A percentile compares a stretch with the other conserved stretches of the same genome.
phyloP scores from a whole-genome alignment of 2,113 vertebrate genomes.

The Oreochromis tanganicae region DNA sequence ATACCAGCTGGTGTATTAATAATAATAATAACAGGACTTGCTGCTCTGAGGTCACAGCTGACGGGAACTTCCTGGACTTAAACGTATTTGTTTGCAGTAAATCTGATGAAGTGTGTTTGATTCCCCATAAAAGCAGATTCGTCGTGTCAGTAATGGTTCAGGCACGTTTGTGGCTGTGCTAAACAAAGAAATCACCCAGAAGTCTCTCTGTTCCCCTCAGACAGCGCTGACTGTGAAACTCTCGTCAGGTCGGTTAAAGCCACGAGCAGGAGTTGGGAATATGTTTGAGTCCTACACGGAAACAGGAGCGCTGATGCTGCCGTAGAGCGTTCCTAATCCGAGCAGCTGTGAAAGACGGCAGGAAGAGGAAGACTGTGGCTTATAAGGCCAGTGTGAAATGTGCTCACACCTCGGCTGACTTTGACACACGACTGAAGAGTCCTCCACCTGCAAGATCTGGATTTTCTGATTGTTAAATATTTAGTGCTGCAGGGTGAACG shows the following conservation, averaged over 20 bases:
- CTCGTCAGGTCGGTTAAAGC: neutral
- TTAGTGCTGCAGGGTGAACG: accelerated
- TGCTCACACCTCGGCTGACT: neutral
- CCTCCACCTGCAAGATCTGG: neutral
- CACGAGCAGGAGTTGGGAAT: neutral
- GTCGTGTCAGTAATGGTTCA: neutral
- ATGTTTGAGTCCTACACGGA: neutral
- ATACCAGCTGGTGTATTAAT: too few species aligned
- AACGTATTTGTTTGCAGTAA: neutral
- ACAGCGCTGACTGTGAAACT: neutral
- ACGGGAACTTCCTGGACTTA: neutral
- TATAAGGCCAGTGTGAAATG: neutral
- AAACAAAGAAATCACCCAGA: neutral
- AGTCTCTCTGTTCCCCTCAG: neutral
- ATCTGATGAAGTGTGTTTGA: neutral
- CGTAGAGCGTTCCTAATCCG: accelerated
- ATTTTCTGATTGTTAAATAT: neutral
- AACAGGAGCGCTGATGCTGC: neutral
- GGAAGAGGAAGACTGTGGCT: neutral
- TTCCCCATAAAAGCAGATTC: accelerated
- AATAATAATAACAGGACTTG: neutral
- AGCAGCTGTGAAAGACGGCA: too few species aligned
- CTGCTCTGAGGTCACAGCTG: neutral
- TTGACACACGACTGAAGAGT: neutral
- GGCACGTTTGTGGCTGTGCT: neutral